phyloP scores from a whole-genome alignment of 2,888 invertebrate genomes.

The Drosophila gaucha region DNA sequence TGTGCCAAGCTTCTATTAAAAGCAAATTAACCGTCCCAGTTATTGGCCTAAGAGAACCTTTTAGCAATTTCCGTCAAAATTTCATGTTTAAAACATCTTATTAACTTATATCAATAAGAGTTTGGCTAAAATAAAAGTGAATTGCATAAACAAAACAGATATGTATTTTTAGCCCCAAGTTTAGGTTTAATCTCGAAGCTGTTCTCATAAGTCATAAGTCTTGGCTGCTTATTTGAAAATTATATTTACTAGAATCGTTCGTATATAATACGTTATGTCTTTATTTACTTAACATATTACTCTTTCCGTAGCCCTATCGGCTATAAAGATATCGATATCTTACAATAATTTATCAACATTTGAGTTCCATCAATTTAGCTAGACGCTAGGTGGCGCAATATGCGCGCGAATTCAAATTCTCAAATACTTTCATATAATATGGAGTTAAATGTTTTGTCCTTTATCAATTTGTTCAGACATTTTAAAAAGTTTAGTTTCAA shows the following conservation, averaged over 20 bases:
- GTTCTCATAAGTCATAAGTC: no score
- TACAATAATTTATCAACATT: background rate
- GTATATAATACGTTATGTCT: no score
- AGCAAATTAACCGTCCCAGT: no score
- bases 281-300: no score
- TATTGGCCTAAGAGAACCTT: background rate
- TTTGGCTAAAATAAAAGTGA: background rate
- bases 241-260: no score
- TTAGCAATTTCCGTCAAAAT: background rate
- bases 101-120: background rate
- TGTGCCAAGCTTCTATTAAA: slow-evolving; percentile 85
- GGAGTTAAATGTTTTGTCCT: no score
- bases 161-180: no score
- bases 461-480: no score
- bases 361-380: background rate
- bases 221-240: no score
- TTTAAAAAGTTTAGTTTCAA: no score
- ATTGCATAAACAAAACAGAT: no score
- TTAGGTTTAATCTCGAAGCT: no score
- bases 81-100: background rate
- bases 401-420: background rate
- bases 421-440: background rate
- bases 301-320: background rate
- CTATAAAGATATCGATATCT: background rate
- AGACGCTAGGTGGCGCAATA: slow-evolving; percentile 1